Base-by-base conservation (phyloP, 1,140 invertebrate species). In the Lucilia cuprina region DNA sequence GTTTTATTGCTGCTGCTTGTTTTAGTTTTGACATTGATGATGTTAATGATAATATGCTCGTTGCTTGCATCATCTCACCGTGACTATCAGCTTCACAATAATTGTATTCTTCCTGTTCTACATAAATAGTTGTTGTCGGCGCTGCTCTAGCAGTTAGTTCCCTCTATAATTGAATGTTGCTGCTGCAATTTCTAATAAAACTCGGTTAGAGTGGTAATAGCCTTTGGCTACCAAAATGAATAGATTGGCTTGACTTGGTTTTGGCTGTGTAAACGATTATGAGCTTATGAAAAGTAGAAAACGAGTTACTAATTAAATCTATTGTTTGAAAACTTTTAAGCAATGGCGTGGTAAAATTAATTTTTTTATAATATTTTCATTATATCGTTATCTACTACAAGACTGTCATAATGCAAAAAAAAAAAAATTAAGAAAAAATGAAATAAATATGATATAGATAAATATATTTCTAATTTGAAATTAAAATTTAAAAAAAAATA, bases 301-400 rank as follows among this genome's bases (percentile, higher is more conserved):
- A 80, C 77, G n/a, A 80, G 77, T 80, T 21, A 80, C 77, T 80
- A 80, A 80, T 80, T 80, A 80, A 80, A 80, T 80, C 77, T 50
- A 80, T 80, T 80, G 77, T 80, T 41, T 78, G 35, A 41, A 47
- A 41, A 60, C n/a, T 60, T 60, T 70, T n/a, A 30, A 55, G 17
- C 50, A 55, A 41, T 77, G 14, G 74, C 74, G 30, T 9, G 10
- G 74, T 25, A 75, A 55, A 55, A 55, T 55, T 55, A 55, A 55
- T 55, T 41, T 41, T 41, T 41, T 8, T 41, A 8, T 41, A 41
- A 8, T 41, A 41, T 41, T 41, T 3, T 41, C 8, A 41, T 5
- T 41, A 41, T 8, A 41, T 41, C 3, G 35, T 41, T 5, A 41
- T 41, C 3, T 41, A n/a, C n/a, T n/a, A n/a, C n/a, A n/a, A n/a